phyloP scores from a whole-genome alignment of 2,888 invertebrate species.

The Andrena chrysosceles region DNA sequence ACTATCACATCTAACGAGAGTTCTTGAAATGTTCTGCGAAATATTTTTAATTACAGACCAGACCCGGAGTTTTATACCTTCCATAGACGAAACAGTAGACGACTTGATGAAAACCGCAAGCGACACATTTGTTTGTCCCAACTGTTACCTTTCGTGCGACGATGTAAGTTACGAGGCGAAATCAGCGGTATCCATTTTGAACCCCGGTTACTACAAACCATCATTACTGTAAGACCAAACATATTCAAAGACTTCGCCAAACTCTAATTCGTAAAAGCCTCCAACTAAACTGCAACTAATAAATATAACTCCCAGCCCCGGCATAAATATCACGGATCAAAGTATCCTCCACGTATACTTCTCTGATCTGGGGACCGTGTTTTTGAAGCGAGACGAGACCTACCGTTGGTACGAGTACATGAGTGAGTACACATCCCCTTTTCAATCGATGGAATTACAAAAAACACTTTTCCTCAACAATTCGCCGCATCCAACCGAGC shows the following conservation, averaged over 20 bases:
- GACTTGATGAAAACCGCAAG: conserved; percentile 5
- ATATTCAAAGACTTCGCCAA: neutral
- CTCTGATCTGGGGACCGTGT: conserved; percentile 71
- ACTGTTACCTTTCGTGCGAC: conserved; percentile 77
- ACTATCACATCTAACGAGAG: neutral
- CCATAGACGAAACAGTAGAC: conserved; percentile 38
- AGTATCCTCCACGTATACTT: conserved; percentile 80
- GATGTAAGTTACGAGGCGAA: conserved; percentile 71
- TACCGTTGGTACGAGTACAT: conserved; percentile 82
- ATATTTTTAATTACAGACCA: conserved; percentile 78
- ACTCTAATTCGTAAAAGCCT: neutral
- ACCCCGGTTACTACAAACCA: conserved; percentile 53
- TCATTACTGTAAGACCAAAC: conserved; percentile 65
- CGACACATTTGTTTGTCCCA: conserved; percentile 63
- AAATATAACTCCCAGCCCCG: neutral
- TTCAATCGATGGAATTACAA: neutral
- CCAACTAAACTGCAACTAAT: neutral
- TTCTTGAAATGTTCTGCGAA: neutral
- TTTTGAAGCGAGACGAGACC: conserved; percentile 77
- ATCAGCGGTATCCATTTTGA: conserved; percentile 45
- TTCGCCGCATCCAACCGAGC: neutral
- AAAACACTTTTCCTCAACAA: neutral
- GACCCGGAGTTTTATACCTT: conserved; percentile 84
- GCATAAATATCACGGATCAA: conserved; percentile 67
- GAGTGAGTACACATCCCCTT: conserved; percentile 76